These are phyloP conservation scores for Ypsolopha sequella DNA, from an alignment of 2,888 invertebrate genomes.

Conservation along the genomic window DNA sequence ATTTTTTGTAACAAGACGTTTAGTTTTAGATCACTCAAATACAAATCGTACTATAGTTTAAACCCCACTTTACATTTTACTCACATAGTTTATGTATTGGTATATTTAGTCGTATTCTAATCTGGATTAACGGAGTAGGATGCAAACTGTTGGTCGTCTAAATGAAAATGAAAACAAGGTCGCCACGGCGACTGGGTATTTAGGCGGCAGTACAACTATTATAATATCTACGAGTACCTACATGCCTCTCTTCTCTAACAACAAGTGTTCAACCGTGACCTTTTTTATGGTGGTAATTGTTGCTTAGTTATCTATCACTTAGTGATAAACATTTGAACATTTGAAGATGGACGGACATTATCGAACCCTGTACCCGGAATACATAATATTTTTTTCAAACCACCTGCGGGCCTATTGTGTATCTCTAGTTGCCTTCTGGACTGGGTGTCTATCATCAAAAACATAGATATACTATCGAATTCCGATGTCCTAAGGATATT, in stretches of 20 bases:
- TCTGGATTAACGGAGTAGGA: neutral
- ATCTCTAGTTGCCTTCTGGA: too few relatives aligned
- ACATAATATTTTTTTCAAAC: too few relatives aligned
- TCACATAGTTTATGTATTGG: neutral
- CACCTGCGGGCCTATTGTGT: too few relatives aligned
- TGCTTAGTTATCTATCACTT: neutral
- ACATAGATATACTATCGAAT: too few relatives aligned
- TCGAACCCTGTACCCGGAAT: too few relatives aligned
- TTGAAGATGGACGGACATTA: neutral
- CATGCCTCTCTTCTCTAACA: neutral
- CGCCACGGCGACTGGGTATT: conserved; percentile 53
- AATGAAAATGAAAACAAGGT: conserved; percentile 66
- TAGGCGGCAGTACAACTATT: conserved; percentile 34
- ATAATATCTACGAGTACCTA: conserved; percentile 17
- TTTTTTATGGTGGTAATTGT: neutral
- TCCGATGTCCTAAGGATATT: too few relatives aligned
- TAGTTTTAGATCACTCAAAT: neutral
- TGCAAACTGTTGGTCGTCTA: conserved; percentile 11
- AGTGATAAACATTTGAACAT: neutral
- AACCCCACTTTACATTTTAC: neutral
- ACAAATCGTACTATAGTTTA: neutral
- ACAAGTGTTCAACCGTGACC: conserved; percentile 2
- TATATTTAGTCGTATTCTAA: conserved; percentile 17
- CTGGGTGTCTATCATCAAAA: too few relatives aligned
- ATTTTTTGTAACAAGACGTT: too few relatives aligned